Base-by-base conservation (phyloP, 1,140 invertebrate species). In the Solenopsis invicta region DNA sequence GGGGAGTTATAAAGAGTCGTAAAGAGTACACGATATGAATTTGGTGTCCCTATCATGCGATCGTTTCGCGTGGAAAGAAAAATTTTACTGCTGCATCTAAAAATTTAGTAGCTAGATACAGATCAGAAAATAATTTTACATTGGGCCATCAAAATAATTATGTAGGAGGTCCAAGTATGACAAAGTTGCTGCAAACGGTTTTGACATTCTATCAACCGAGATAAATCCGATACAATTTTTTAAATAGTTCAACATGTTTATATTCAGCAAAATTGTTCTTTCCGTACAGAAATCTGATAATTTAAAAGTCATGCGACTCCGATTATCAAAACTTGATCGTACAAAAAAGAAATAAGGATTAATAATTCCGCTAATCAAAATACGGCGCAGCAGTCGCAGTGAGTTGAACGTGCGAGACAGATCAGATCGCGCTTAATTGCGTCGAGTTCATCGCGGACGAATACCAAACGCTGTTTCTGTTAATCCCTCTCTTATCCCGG, bases 401-500 rank as follows among this genome's bases (percentile, higher is more conserved):
- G 52, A 37, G 13, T 41, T 29, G n/a, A 64, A 82, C 45, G 16
- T 13, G n/a, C 67, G 54, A 61, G 24, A 24, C 16, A 29, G 16
- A 37, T 84, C 24, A 21, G 41, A 37, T 74, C 8, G n/a, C 18
- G 41, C 18, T 59, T 75, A 56, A 80, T 80, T 71, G 37, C 41
- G 18, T 1, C 5, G 37, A 50, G 6, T 82, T n/a, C 2, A 41
- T 18, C 21, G 50, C 16, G 9, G 18, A 21, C 34, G 50, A 72
- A 24, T 82, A 41, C 4, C 52, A 48, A 74, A 61, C 18, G 78
- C 41, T 34, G 10, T 84, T 84, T 75, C 69, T 75, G 41, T 75
- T 48, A 75, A 84, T 75, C 52, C 52, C 18, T 16, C 54, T 74
- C 80, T 77, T 86, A 77, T 86, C 66, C 54, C 69, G 45, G 9